Evolutionary conservation across 1,140 invertebrate genomes (phyloP), one percentile per base, ranked within the genome.

Genomic region (Ceratosolen fusciceps): DNA sequence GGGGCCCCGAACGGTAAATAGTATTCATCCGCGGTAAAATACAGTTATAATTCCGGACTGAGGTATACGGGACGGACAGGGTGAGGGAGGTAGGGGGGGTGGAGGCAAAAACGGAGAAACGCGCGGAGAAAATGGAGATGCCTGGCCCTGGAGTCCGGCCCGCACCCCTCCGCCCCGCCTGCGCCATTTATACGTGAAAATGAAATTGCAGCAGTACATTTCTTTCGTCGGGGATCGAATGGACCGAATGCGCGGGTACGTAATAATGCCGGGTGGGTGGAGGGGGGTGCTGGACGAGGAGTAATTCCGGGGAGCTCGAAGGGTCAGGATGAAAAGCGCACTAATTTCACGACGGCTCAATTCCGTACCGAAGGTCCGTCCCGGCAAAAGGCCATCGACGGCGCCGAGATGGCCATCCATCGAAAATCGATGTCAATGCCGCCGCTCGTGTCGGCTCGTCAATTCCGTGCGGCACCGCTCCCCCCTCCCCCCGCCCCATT

Each of bases 271-370:
- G n/a, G n/a, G n/a, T n/a, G n/a, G n/a, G n/a, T n/a, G n/a, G n/a
- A n/a, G 43, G n/a, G 43, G 21, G 49, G 49, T 49, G 29, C 24
- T 52, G 12, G 37, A 8, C 34, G 54, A 58, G 34, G 12, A 58
- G 54, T 56, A 43, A 43, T 70, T 29, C 56, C 26, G n/a, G 26
- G 26, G 0, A 14, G 29, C 29, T 56, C 65, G 39, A 77, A n/a
- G 39, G 76, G 29, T 14, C 54, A 43, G 52, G 72, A 72, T 78
- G 31, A 77, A 72, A 67, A 78, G 65, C 39, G 68, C 68, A 72
- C 76, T 78, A 78, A 78, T 78, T 78, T 78, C 67, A 78, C 31
- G 67, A 78, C 37, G 52, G 26, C 76, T 78, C 76, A 72, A 78
- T 78, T 62, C 31, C 34, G 24, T 43, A 56, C n/a, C n/a, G n/a